A percentile compares a stretch with the other conserved stretches of the same genome.
These are phyloP conservation scores for Lasioglossum vierecki DNA, from an alignment of 2,888 invertebrate species.

Conservation along the genomic window DNA sequence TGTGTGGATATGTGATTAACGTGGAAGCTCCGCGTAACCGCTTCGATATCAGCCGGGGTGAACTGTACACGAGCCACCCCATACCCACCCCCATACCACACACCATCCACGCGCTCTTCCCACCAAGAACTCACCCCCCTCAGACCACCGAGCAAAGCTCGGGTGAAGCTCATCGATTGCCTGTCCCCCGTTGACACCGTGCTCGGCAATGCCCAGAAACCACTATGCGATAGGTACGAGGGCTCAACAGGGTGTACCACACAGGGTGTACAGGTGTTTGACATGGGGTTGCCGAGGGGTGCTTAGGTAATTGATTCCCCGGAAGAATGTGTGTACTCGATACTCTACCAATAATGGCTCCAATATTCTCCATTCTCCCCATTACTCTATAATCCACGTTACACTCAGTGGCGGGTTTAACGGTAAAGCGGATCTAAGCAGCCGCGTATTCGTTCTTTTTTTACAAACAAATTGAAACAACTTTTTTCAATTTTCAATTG, in stretches of 20 bases:
- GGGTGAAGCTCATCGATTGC: slow-evolving; percentile 77
- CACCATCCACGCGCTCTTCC: slow-evolving; percentile 61
- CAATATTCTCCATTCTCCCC: not conserved
- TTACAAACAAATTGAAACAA: no score
- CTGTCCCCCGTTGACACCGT: slow-evolving; percentile 35
- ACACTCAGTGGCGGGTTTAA: no score
- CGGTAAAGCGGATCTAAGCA: no score
- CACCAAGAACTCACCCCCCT: slow-evolving; percentile 51
- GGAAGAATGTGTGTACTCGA: slow-evolving; percentile 9
- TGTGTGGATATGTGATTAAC: slow-evolving; percentile 81
- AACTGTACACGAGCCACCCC: slow-evolving; percentile 48
- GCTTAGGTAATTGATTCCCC: slow-evolving; percentile 2
- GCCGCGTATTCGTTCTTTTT: no score
- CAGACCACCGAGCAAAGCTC: slow-evolving; percentile 32
- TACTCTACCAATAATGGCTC: not conserved
- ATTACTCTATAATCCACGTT: not conserved
- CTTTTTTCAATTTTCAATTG: no score
- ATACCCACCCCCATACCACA: slow-evolving; percentile 43
- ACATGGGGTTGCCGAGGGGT: slow-evolving; percentile 3
- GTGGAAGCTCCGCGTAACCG: slow-evolving; percentile 77
- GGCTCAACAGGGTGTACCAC: slow-evolving; percentile 12
- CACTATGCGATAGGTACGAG: slow-evolving; percentile 31
- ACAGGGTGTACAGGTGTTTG: slow-evolving; percentile 15
- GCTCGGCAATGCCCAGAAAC: slow-evolving; percentile 47
- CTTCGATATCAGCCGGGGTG: slow-evolving; percentile 71